Percentiles rank a stretch among this genome's conserved stretches.
These are phyloP conservation scores for Crocodylus rhombifer DNA, from an alignment of 2,797 vertebrate species.

Conservation along the genomic window DNA sequence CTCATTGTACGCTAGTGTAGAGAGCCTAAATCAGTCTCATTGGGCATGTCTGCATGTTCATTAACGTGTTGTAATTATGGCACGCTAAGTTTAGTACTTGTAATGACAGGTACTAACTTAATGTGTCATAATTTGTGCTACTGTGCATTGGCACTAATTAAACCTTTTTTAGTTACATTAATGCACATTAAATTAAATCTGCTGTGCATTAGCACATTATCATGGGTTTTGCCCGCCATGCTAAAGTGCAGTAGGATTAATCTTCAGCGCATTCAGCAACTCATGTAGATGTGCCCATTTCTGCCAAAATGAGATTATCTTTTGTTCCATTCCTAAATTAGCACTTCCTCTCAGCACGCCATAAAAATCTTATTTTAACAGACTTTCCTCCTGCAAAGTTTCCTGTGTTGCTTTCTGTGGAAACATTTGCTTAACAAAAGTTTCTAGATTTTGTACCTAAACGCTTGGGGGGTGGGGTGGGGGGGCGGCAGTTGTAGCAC, in stretches of 20 bases:
- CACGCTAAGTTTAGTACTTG: too few relatives aligned
- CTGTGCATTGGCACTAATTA: too few relatives aligned
- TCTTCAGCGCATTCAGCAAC: too few relatives aligned
- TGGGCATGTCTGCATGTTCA: too few relatives aligned
- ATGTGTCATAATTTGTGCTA: too few relatives aligned
- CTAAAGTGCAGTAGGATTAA: too few relatives aligned
- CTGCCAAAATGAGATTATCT: neutral
- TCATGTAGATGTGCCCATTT: neutral
- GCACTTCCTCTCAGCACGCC: neutral
- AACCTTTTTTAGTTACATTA: too few relatives aligned
- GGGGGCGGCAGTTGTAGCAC: neutral
- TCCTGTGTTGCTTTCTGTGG: neutral
- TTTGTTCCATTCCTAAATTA: neutral
- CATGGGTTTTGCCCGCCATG: too few relatives aligned
- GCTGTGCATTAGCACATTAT: too few relatives aligned
- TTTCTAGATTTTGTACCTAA: neutral
- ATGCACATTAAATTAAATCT: too few relatives aligned
- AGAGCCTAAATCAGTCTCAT: neutral
- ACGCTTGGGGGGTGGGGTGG: neutral
- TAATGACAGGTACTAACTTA: too few relatives aligned
- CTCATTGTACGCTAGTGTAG: neutral
- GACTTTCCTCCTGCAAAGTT: neutral
- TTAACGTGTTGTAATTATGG: too few relatives aligned
- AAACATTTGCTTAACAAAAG: neutral
- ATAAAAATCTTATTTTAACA: neutral